Evolutionary conservation across 2,113 vertebrate genomes (phyloP).

Genomic region (Meleagris gallopavo): DNA sequence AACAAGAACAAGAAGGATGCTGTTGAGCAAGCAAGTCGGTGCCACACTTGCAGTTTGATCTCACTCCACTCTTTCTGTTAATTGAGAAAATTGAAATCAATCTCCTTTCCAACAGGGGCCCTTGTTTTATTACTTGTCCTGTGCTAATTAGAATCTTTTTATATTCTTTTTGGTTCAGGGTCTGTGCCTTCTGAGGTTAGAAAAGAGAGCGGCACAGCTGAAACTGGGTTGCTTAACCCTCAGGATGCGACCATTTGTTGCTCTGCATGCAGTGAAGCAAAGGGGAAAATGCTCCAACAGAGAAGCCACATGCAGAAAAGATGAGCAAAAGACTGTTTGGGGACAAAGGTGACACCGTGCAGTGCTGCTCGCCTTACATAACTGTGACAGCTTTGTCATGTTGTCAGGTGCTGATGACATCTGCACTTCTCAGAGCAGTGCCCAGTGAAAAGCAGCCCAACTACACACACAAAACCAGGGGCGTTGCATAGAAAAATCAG

Average conservation of each 20-base stretch:
- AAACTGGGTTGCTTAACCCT: conserved; percentile 30
- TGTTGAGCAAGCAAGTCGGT: neutral
- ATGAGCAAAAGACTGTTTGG: neutral
- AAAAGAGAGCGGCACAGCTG: neutral
- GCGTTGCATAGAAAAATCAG: neutral
- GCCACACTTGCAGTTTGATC: neutral
- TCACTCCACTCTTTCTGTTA: neutral
- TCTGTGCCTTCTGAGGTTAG: conserved; percentile 42
- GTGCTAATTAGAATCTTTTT: conserved; percentile 43
- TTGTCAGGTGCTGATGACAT: neutral
- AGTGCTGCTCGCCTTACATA: neutral
- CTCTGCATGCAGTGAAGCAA: neutral
- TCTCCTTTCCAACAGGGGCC: neutral
- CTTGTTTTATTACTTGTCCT: neutral
- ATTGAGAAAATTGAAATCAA: neutral
- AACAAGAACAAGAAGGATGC: neutral
- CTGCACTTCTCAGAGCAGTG: neutral
- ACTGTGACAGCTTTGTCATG: neutral
- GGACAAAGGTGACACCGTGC: neutral
- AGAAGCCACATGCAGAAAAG: neutral
- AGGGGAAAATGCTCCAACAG: neutral
- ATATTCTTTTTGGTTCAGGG: neutral
- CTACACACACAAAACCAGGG: too few species aligned
- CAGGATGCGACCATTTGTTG: neutral
- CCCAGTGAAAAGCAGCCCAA: neutral